Conservation (phyloP, 1,140 invertebrate genomes). For the Anoplophora glabripennis region DNA sequence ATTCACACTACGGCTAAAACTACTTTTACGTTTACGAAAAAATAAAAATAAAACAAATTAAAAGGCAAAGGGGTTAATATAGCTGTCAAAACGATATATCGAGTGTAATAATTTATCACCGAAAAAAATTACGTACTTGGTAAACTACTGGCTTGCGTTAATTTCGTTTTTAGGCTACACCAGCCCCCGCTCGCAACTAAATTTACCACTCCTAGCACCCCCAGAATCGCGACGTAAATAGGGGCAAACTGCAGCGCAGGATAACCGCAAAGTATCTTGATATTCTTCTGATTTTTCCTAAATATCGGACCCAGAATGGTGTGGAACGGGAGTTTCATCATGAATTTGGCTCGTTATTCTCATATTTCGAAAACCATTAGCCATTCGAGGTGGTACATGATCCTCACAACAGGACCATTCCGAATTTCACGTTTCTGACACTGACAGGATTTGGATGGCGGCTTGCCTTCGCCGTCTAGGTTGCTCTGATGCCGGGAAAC, state of each 20-base stretch:
- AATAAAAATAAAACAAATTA: neutral
- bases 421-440: neutral
- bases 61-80: constrained; percentile 6
- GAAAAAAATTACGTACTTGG: too few relatives aligned
- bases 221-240: constrained; percentile 34
- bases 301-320: constrained; percentile 32
- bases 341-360: constrained; percentile 1
- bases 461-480: neutral
- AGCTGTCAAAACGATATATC: neutral
- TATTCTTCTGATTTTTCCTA: constrained; percentile 26
- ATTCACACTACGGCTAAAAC: too few relatives aligned
- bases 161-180: too few relatives aligned
- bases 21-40: too few relatives aligned
- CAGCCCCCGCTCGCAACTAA: too few relatives aligned
- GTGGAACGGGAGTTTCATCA: constrained; percentile 40
- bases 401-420: neutral
- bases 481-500: neutral
- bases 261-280: constrained; percentile 32
- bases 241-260: constrained; percentile 28
- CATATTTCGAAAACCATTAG: too few relatives aligned
- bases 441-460: neutral
- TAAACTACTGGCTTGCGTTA: too few relatives aligned
- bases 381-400: neutral
- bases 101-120: too few relatives aligned
- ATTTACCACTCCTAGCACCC: constrained; percentile 37